These are phyloP conservation scores for Puntigrus tetrazona DNA, from an alignment of 2,113 vertebrate species.

Conservation along the genomic window DNA sequence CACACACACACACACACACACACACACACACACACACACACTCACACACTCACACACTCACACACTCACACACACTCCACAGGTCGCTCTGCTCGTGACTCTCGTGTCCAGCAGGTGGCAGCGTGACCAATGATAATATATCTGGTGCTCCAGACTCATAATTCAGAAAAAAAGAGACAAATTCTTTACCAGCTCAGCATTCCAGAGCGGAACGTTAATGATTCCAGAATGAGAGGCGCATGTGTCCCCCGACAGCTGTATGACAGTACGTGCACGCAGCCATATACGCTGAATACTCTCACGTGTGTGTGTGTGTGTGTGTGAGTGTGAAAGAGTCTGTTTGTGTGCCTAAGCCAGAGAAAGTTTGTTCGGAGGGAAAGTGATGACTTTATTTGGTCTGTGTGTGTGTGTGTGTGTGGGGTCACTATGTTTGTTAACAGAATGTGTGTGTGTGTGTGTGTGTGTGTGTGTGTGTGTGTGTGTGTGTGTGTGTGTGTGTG, in stretches of 20 bases:
- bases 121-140: neutral
- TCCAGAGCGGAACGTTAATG: slow-evolving; percentile 71
- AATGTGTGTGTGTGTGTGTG: slow-evolving; percentile 18
- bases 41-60: neutral
- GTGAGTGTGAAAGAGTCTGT: slow-evolving; percentile 50
- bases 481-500: slow-evolving; percentile 26
- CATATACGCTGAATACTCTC: neutral
- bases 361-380: neutral
- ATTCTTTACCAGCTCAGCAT: slow-evolving; percentile 64
- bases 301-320: slow-evolving; percentile 58
- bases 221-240: slow-evolving; percentile 67
- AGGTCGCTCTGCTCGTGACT: neutral
- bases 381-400: slow-evolving; percentile 20
- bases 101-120: slow-evolving; percentile 31
- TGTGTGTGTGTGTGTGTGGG: slow-evolving; percentile 39
- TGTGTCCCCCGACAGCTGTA: slow-evolving; percentile 59
- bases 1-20: neutral
- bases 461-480: slow-evolving; percentile 45
- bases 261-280: neutral
- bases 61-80: neutral
- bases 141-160: slow-evolving; percentile 43
- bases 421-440: slow-evolving; percentile 29
- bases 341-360: slow-evolving; percentile 47
- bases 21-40: neutral
- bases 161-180: slow-evolving; percentile 54